Evolutionary conservation across 2,113 vertebrate genomes (phyloP), one percentile per base, ranked within the genome.

Genomic region (Proteles cristata): DNA sequence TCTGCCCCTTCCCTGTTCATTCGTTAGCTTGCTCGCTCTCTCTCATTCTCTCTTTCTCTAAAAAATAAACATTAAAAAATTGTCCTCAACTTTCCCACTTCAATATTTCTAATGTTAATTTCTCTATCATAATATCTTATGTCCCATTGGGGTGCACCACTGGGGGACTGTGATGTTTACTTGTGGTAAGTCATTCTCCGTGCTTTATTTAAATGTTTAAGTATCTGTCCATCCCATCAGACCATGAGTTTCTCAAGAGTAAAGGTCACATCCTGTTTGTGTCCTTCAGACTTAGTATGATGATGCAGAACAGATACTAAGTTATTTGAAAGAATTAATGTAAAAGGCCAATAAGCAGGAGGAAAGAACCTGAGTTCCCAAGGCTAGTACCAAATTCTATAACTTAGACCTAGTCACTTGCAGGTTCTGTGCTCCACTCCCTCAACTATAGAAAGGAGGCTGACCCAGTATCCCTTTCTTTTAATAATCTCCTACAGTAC

Each of bases 71-170:
- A 61, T 61, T 23, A 61, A 23, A 61, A 61, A 23, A 15, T 55
- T 87, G 58, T 90, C 11, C 8, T 33, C 35, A 58, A 9, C 25
- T 7, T 58, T 2, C 15, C 48, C 19, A 25, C 53, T 65, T 50
- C 35, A 85, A 28, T 85, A 81, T 82, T 94, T 94, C 23, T 87
- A 88, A 53, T 80, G 73, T 31, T 48, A 71, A 76, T 77, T 96
- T 66, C 63, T 96, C n/a, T 69, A 31, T 91, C 61, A 48, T 58
- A 12, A n/a, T 87, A 58, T 87, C 45, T 53, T 15, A 48, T 71
- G 26, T 65, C 25, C 26, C 50, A 85, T 71, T 95, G 94, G 11
- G 63, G 16, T 45, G 21, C 6, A 79, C 33, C 33, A 80, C 21
- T 74, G 39, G 6, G 17, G 39, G 79, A 39, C 33, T 76, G 5